phyloP scores from a whole-genome alignment of 2,113 vertebrate genomes.

The Syngnathus typhle region DNA sequence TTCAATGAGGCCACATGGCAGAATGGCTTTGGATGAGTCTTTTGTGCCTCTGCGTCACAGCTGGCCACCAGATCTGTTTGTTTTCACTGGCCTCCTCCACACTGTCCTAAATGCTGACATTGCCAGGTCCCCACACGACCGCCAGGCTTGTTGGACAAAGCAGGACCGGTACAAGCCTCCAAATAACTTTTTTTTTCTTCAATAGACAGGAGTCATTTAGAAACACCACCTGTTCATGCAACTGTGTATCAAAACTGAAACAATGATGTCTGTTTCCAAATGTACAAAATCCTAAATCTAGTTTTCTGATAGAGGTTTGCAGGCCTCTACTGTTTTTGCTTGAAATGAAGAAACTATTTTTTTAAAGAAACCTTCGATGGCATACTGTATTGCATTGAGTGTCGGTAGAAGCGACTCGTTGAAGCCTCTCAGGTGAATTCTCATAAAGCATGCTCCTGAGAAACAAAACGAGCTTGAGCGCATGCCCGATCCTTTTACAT shows the following conservation, averaged over 20 bases:
- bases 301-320: slow-evolving; percentile 34
- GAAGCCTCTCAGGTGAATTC: slow-evolving; percentile 71
- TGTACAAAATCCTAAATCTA: slow-evolving; percentile 30
- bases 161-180: background rate
- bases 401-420: slow-evolving; percentile 56
- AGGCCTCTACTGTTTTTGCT: slow-evolving; percentile 35
- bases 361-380: slow-evolving; percentile 43
- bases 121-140: background rate
- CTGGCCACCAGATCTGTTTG: background rate
- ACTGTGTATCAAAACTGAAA: slow-evolving; percentile 19
- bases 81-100: background rate
- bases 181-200: background rate
- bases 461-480: slow-evolving; percentile 45
- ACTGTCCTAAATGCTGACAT: slow-evolving; percentile 1
- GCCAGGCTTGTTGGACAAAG: background rate
- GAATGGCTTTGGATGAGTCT: slow-evolving; percentile 1
- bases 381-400: slow-evolving; percentile 27
- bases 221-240: slow-evolving; percentile 1
- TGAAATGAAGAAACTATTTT: slow-evolving; percentile 50
- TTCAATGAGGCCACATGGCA: background rate
- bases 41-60: background rate
- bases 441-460: slow-evolving; percentile 60
- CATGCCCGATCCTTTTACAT: slow-evolving; percentile 57
- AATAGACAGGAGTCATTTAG: background rate
- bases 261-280: slow-evolving; percentile 23